Evolutionary conservation across 2,888 invertebrate genomes (phyloP).

Genomic region (Harpalus rubripes): DNA sequence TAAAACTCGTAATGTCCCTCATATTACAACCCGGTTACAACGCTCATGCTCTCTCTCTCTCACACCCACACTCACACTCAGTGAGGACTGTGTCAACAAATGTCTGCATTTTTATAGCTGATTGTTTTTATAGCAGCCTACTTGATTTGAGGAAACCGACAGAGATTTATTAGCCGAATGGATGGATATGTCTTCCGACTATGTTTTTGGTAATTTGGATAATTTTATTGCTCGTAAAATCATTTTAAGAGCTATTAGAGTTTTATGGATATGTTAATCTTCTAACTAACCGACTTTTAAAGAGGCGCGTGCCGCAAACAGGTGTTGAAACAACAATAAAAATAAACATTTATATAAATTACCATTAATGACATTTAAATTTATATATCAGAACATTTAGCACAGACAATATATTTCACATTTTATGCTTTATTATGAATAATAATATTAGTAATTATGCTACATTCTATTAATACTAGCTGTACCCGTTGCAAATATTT

Average conservation of each 20-base stretch:
- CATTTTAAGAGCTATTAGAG: constrained; percentile 54
- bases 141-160: constrained; percentile 60
- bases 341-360: constrained; percentile 42
- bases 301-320: constrained; percentile 26
- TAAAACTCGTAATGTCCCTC: constrained; percentile 78
- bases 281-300: constrained; percentile 38
- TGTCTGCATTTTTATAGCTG: constrained; percentile 65
- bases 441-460: too few relatives aligned
- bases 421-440: neutral
- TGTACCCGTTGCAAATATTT: too few relatives aligned
- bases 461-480: too few relatives aligned
- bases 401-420: neutral
- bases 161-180: constrained; percentile 30
- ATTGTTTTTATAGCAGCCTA: constrained; percentile 58
- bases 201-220: constrained; percentile 60
- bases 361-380: constrained; percentile 2
- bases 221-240: constrained; percentile 59
- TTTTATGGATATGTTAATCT: constrained; percentile 54
- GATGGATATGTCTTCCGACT: constrained; percentile 43
- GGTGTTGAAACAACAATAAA: constrained; percentile 19
- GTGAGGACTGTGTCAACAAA: constrained; percentile 52
- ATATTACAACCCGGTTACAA: constrained; percentile 65
- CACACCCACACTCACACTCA: constrained; percentile 19
- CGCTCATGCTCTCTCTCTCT: constrained; percentile 56
- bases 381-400: neutral